Evolutionary conservation across 2,888 invertebrate genomes (phyloP).

Genomic region (Orchesellides sinensis): DNA sequence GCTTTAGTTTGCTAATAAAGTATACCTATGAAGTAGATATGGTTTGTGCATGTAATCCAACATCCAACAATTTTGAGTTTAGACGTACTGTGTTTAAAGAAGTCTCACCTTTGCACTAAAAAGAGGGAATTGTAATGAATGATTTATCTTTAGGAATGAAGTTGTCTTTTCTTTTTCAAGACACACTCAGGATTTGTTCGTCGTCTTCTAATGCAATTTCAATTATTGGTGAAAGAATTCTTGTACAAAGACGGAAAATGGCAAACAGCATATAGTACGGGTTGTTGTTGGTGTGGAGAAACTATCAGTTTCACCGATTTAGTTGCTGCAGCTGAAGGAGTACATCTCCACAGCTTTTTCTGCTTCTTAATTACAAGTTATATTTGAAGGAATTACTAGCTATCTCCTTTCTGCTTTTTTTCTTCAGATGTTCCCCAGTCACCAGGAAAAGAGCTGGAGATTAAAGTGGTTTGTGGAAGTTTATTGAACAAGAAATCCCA

Average conservation of each 20-base stretch:
- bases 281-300: background rate
- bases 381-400: constrained; percentile 41
- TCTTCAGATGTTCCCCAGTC: constrained; percentile 20
- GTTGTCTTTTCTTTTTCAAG: constrained; percentile 26
- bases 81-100: too few relatives aligned
- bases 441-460: constrained; percentile 49
- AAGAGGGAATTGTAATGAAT: constrained; percentile 27
- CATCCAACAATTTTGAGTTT: too few relatives aligned
- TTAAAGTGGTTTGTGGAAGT: constrained; percentile 61
- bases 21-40: too few relatives aligned
- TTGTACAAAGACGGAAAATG: background rate
- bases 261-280: background rate
- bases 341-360: background rate
- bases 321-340: background rate
- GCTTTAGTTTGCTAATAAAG: too few relatives aligned
- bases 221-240: background rate
- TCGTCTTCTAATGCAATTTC: background rate
- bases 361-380: constrained; percentile 46
- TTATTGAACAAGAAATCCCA: constrained; percentile 66
- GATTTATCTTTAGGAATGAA: constrained; percentile 26
- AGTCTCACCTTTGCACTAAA: constrained; percentile 3
- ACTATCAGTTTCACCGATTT: background rate
- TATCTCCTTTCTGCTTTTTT: constrained; percentile 37
- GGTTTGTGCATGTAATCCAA: too few relatives aligned
- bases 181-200: constrained; percentile 10